Evolutionary conservation across 2,113 vertebrate genomes (phyloP).

Genomic region (Butorides virescens): DNA sequence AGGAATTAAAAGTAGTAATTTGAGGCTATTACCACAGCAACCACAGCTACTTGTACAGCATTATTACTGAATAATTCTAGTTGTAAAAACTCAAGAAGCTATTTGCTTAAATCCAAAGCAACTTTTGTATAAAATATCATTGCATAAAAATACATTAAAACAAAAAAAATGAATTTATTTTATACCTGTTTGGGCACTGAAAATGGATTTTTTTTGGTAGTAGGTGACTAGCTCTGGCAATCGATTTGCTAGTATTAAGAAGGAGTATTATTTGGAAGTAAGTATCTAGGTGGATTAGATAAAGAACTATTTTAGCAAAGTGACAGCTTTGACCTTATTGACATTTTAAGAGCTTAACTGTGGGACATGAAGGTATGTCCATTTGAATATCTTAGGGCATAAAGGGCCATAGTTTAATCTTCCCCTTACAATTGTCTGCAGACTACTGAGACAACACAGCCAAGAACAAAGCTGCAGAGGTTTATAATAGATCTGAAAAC

Average conservation of each 20-base stretch:
- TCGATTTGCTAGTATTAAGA: not conserved
- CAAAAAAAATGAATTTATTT: not conserved
- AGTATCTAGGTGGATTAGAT: not conserved
- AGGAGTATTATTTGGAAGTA: not conserved
- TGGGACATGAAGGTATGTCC: not conserved
- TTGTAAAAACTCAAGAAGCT: not conserved
- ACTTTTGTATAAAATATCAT: not conserved
- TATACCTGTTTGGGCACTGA: not conserved
- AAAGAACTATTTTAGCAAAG: not conserved
- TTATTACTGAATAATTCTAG: not conserved
- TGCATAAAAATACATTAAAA: not conserved
- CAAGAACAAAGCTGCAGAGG: not conserved
- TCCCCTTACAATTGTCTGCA: not conserved
- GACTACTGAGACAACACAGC: not conserved
- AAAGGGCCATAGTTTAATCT: not conserved
- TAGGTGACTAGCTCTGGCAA: not conserved
- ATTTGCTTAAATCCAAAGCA: not conserved
- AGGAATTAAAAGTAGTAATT: not conserved
- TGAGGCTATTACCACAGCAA: not conserved
- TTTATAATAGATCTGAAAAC: not conserved
- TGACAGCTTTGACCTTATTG: not conserved
- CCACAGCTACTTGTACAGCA: not conserved
- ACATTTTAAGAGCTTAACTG: not conserved
- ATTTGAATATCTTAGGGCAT: not conserved
- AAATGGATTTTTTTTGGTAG: rapidly evolving